Base-by-base conservation (phyloP, 2,113 vertebrate species). In the Raja brachyura region DNA sequence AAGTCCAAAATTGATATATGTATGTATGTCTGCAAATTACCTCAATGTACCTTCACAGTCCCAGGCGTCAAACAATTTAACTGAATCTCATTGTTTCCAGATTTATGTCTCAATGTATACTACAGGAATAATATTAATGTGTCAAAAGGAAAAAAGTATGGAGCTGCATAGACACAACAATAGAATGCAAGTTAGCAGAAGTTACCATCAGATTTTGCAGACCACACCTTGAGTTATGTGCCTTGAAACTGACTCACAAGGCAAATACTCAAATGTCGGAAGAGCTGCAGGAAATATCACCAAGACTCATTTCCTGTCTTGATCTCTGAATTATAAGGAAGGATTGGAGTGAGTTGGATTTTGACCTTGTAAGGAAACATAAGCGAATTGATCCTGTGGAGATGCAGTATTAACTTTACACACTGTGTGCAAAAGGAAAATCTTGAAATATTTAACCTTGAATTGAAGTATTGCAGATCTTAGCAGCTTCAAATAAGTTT, bases 11-110 rank as follows among this genome's bases (percentile, higher is more conserved):
- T 28, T 85, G 4, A 59, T 59, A 4, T 54, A 59, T 68, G 28
- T 39, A 78, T 39, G 10, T n/a, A 14, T 86, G 56, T 31, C 11
- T n/a, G 48, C 11, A 59, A 63, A 86, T 10, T 86, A n/a, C 54
- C 25, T 86, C 61, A 61, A 9, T 63, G 4, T 61, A 31, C 28
- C 61, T n/a, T 88, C 59, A 88, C 16, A 88, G 61, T 88, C 5
- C n/a, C 14, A 7, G 59, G 83, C 28, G 18, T 88, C 31, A 56
- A 63, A 7, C 28, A 63, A 66, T 7, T 88, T 88, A 88, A 63
- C 83, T 31, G 25, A 88, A 63, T 31, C 56, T 63, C 59, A 88
- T 88, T 88, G 59, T 63, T 88, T 88, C 83, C 83, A 88, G 83
- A 88, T 88, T 63, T 63, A 88, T 88, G 28, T 86, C 59, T 88